phyloP scores from a whole-genome alignment of 2,113 vertebrate genomes.

The Anhinga anhinga region DNA sequence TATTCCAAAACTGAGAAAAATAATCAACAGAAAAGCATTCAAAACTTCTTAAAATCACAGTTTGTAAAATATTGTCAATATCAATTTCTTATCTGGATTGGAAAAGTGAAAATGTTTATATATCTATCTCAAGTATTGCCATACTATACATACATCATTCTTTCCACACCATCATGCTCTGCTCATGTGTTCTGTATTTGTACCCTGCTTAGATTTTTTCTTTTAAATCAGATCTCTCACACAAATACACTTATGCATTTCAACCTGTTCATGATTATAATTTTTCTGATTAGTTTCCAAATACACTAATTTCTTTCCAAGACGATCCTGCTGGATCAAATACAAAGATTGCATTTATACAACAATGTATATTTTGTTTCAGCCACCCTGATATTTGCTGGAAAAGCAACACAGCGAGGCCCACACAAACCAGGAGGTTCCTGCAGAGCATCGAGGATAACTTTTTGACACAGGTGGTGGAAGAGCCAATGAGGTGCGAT shows the following conservation, averaged over 20 bases:
- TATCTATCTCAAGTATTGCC: background rate
- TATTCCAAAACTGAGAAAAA: background rate
- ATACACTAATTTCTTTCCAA: background rate
- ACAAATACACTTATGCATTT: background rate
- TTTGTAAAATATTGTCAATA: background rate
- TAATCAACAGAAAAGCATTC: background rate
- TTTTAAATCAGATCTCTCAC: background rate
- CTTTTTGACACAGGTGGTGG: too few relatives aligned
- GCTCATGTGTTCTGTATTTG: background rate
- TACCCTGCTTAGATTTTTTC: background rate
- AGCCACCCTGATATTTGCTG: background rate
- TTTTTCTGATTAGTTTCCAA: background rate
- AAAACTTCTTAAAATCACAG: background rate
- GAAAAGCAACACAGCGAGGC: too few relatives aligned
- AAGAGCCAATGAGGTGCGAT: too few relatives aligned
- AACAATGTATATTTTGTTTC: background rate
- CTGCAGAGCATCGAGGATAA: too few relatives aligned
- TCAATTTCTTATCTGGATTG: background rate
- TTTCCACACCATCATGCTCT: background rate
- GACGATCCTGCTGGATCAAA: background rate
- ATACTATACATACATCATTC: background rate
- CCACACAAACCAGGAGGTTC: too few relatives aligned
- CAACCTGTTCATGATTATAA: background rate
- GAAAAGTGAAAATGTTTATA: background rate
- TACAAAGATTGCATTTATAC: background rate